phyloP scores from a whole-genome alignment of 2,113 vertebrate species.

The Pelecanoides urinatrix region DNA sequence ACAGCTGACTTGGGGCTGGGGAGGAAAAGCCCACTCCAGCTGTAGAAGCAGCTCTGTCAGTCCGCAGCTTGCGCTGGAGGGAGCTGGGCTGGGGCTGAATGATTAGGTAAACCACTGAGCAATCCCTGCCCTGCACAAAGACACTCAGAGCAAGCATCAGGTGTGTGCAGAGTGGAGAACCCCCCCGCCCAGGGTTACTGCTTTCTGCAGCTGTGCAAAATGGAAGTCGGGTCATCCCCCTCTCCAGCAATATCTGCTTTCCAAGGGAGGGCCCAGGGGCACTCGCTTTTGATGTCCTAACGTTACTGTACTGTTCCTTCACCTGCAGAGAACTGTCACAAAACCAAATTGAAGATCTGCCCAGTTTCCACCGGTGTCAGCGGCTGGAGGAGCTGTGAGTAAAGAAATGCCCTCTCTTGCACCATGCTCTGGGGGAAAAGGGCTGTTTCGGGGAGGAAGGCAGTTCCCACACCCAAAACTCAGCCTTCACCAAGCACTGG shows the following conservation, averaged over 20 bases:
- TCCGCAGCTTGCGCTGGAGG: neutral
- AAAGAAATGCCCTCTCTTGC: neutral
- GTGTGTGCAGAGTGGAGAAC: neutral
- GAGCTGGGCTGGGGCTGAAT: neutral
- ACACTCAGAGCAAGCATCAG: neutral
- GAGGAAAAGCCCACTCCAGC: neutral
- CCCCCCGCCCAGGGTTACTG: neutral
- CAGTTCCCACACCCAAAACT: neutral
- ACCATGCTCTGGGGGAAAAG: neutral
- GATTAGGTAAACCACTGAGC: neutral
- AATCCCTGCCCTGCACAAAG: neutral
- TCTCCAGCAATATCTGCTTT: neutral
- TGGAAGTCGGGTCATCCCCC: neutral
- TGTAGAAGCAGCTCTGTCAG: neutral
- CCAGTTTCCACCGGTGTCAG: conserved; percentile 88
- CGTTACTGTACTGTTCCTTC: neutral
- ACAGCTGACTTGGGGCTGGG: neutral
- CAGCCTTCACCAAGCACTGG: neutral
- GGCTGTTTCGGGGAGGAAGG: neutral
- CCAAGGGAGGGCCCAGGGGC: neutral
- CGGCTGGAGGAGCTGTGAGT: conserved; percentile 94
- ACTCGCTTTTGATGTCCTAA: neutral
- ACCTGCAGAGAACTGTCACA: conserved; percentile 87
- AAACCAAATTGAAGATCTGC: conserved; percentile 88
- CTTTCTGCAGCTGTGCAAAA: neutral